Base-by-base conservation (phyloP, 1,140 invertebrate species). In the Euschistus heros region DNA sequence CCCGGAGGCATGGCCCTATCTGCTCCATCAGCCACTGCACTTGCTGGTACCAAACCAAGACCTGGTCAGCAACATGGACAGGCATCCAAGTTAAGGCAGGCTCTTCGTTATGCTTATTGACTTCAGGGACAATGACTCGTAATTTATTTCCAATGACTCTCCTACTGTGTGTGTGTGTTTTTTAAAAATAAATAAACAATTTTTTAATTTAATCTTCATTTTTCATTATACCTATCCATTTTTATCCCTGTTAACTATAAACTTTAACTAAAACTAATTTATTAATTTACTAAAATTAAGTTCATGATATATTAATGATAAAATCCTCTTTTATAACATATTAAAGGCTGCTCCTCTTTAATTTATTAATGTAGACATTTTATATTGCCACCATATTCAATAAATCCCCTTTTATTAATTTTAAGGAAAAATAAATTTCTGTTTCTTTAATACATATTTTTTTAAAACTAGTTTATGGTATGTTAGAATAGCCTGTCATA, bases 11-110 rank as follows among this genome's bases (percentile, higher is more conserved):
- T 79, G 57, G 77, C 77, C 6, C 69, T 79, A 17, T 75, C 77
- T 6, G 76, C 73, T 66, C 78, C 78, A 10, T 70, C 73, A 67
- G 78, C 77, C 4, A 79, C 78, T 8, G 78, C 78, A 10, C 72
- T 79, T 20, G 76, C 78, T 26, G 77, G 77, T 18, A 72, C 74
- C 30, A 65, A 30, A 1, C 66, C 77, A 0, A 71, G 60, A 13
- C 59, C 47, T 46, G 64, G 54, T 26, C 57, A 47, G 30, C 30
- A 20, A 4, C 37, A 22, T 26, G 33, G 33, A 10, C 14, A 20
- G 20, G 18, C 54, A 8, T 26, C 18, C 24, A 57, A 57, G 24
- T 17, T 57, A 17, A 57, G 54, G 54, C 54, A 57, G 18, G 54
- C 54, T 26, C 18, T 57, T 22, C 54, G 54, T 8, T 57, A 57